These are phyloP conservation scores for Ruditapes philippinarum DNA, from an alignment of 1,140 invertebrate genomes.

Conservation along the genomic window DNA sequence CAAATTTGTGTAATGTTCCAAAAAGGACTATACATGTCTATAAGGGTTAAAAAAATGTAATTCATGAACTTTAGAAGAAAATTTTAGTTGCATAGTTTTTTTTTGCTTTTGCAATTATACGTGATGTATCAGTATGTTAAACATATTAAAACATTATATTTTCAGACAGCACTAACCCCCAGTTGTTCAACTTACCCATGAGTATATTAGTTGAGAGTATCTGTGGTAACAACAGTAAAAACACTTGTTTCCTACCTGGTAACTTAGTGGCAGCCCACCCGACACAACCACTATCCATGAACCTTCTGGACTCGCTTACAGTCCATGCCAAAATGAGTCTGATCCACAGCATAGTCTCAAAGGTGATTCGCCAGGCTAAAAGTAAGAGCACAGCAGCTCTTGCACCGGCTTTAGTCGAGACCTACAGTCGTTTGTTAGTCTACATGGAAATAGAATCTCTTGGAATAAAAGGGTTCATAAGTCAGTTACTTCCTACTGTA, in stretches of 20 bases:
- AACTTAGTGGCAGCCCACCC: conserved; percentile 87
- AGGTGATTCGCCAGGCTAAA: conserved; percentile 95
- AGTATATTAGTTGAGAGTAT: conserved; percentile 95
- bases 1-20: too few relatives aligned
- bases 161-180: conserved; percentile 87
- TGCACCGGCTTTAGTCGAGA: conserved; percentile 97
- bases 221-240: conserved; percentile 89
- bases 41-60: too few relatives aligned
- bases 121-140: too few relatives aligned
- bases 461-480: conserved; percentile 98
- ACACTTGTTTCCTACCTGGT: conserved; percentile 84
- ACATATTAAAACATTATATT: too few relatives aligned
- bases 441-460: conserved; percentile 99
- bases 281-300: conserved; percentile 96
- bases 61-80: too few relatives aligned
- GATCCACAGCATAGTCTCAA: conserved; percentile 97
- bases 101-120: too few relatives aligned
- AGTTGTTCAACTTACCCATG: conserved; percentile 92
- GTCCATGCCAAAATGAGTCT: conserved; percentile 99
- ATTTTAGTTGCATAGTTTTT: too few relatives aligned
- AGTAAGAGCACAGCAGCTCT: conserved; percentile 94
- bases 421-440: conserved; percentile 96
- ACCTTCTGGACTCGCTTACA: conserved; percentile 97
- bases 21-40: too few relatives aligned
- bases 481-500: conserved; percentile 95